phyloP scores from a whole-genome alignment of 1,140 invertebrate species.

The Daktulosphaira vitifoliae region DNA sequence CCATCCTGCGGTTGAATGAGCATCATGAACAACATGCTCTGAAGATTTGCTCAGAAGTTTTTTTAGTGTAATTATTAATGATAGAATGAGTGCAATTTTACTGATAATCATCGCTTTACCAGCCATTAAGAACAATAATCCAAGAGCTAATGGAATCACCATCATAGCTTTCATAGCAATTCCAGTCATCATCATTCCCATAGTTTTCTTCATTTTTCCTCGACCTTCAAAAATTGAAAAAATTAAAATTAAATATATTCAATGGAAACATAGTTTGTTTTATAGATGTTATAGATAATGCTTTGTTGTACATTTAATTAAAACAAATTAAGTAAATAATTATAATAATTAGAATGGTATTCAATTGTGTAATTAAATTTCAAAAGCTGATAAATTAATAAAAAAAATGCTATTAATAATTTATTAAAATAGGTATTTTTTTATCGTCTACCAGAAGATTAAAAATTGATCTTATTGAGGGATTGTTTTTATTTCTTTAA shows the following conservation, averaged over 20 bases:
- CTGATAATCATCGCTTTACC: slow-evolving; percentile 64
- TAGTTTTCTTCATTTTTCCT: slow-evolving; percentile 49
- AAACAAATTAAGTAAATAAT: too few relatives aligned
- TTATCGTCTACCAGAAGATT: too few relatives aligned
- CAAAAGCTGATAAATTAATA: too few relatives aligned
- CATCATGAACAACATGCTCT: slow-evolving; percentile 43
- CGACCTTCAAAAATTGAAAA: slow-evolving; percentile 38
- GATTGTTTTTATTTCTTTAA: too few relatives aligned
- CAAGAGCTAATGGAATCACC: slow-evolving; percentile 62
- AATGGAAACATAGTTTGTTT: too few relatives aligned
- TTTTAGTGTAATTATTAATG: slow-evolving; percentile 65
- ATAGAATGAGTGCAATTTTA: slow-evolving; percentile 67
- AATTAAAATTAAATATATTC: not conserved
- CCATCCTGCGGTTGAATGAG: slow-evolving; percentile 41
- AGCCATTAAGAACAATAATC: slow-evolving; percentile 61
- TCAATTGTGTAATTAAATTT: too few relatives aligned
- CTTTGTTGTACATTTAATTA: too few relatives aligned
- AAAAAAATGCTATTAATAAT: too few relatives aligned
- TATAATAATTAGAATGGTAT: too few relatives aligned
- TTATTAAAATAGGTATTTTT: too few relatives aligned
- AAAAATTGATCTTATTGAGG: too few relatives aligned
- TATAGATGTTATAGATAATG: too few relatives aligned
- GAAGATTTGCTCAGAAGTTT: slow-evolving; percentile 51
- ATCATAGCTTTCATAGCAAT: slow-evolving; percentile 56
- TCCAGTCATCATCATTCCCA: slow-evolving; percentile 52